These are phyloP conservation scores for Nebria salina DNA, from an alignment of 2,888 invertebrate genomes.

Conservation along the genomic window DNA sequence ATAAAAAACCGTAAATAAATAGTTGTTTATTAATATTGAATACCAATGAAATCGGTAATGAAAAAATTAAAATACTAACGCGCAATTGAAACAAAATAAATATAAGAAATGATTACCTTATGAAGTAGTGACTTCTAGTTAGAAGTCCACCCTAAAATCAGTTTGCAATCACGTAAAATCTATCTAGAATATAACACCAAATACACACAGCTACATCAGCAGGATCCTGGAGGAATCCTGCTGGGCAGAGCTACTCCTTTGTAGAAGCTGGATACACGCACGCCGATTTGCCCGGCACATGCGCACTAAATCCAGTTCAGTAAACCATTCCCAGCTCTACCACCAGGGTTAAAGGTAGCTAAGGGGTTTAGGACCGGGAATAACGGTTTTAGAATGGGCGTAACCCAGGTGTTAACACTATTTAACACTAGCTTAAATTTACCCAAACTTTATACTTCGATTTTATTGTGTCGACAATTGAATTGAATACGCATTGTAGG, in stretches of 20 bases:
- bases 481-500: too few relatives aligned
- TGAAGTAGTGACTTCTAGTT: background rate
- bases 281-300: background rate
- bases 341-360: background rate
- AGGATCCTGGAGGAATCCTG: background rate
- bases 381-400: background rate
- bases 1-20: too few relatives aligned
- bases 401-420: background rate
- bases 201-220: background rate
- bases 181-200: background rate
- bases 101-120: background rate
- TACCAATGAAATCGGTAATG: too few relatives aligned
- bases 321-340: background rate
- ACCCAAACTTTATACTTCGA: too few relatives aligned
- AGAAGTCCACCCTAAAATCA: background rate
- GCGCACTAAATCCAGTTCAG: background rate
- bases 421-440: too few relatives aligned
- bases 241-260: conserved; percentile 1
- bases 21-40: too few relatives aligned
- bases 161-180: background rate
- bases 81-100: background rate
- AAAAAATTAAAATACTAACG: background rate
- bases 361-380: background rate
- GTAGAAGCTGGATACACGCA: conserved; percentile 1
- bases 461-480: too few relatives aligned